Evolutionary conservation across 2,113 vertebrate genomes (phyloP).

Genomic region (Pedetes capensis): DNA sequence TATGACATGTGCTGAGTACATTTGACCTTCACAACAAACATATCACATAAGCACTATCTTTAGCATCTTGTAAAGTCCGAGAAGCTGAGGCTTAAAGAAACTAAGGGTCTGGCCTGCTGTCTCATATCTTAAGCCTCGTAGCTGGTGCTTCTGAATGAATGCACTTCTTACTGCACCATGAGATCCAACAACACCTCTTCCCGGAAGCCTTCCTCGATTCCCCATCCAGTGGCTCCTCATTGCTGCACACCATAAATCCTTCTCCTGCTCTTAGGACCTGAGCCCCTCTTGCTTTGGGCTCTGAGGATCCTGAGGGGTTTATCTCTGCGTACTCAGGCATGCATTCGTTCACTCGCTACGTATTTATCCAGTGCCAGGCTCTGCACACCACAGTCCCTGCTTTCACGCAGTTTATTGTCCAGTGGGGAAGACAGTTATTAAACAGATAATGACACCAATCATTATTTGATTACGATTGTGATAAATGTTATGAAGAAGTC

Average conservation of each 20-base stretch:
- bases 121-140: neutral
- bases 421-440: constrained; percentile 72
- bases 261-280: neutral
- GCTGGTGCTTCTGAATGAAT: neutral
- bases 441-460: constrained; percentile 75
- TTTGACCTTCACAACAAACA: neutral
- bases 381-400: neutral
- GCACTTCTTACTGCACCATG: neutral
- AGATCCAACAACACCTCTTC: neutral
- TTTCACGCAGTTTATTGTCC: constrained; percentile 66
- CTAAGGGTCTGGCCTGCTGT: neutral
- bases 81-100: neutral
- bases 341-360: neutral
- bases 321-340: neutral
- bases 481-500: constrained; percentile 74
- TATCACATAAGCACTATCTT: neutral
- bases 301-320: neutral
- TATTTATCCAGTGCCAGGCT: neutral
- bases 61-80: neutral
- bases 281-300: neutral
- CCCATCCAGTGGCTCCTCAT: neutral
- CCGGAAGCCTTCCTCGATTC: neutral
- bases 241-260: neutral
- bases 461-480: constrained; percentile 77
- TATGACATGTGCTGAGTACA: neutral